Percentiles rank a stretch among this genome's conserved stretches.
Evolutionary conservation across 2,888 invertebrate genomes (phyloP).

Genomic region (Catocala fraxini): DNA sequence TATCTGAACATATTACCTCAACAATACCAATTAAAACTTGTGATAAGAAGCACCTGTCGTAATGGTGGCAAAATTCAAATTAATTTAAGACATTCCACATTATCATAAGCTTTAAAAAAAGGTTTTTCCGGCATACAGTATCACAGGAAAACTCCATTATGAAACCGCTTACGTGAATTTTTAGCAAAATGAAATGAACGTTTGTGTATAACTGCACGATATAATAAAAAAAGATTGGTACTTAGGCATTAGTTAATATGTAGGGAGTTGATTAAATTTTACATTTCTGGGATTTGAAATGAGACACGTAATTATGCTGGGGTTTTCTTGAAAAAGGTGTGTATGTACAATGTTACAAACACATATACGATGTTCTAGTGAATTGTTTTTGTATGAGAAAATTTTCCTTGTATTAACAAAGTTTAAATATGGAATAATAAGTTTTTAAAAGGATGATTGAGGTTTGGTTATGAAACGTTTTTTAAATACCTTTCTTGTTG

Average conservation of each 20-base stretch:
- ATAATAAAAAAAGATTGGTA: conserved; percentile 45
- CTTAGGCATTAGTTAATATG: conserved; percentile 47
- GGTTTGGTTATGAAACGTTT: too few relatives aligned
- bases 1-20: conserved; percentile 12
- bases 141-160: conserved; percentile 56
- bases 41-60: conserved; percentile 44
- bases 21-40: conserved; percentile 45
- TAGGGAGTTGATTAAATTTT: conserved; percentile 38
- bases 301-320: conserved; percentile 5
- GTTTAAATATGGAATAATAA: too few relatives aligned
- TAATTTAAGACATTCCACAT: conserved; percentile 57
- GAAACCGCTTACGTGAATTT: conserved; percentile 56
- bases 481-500: too few relatives aligned
- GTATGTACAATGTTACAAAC: background rate
- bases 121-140: conserved; percentile 53
- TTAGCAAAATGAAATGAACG: conserved; percentile 52
- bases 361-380: background rate
- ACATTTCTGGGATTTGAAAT: conserved; percentile 34
- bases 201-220: conserved; percentile 44
- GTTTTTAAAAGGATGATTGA: too few relatives aligned
- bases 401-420: too few relatives aligned
- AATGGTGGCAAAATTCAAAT: conserved; percentile 57
- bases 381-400: background rate
- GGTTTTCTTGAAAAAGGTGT: conserved; percentile 8
- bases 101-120: conserved; percentile 62